Evolutionary conservation across 1,140 invertebrate species (phyloP), one percentile per base, ranked within the genome.

Genomic region (Tigriopus japonicus): DNA sequence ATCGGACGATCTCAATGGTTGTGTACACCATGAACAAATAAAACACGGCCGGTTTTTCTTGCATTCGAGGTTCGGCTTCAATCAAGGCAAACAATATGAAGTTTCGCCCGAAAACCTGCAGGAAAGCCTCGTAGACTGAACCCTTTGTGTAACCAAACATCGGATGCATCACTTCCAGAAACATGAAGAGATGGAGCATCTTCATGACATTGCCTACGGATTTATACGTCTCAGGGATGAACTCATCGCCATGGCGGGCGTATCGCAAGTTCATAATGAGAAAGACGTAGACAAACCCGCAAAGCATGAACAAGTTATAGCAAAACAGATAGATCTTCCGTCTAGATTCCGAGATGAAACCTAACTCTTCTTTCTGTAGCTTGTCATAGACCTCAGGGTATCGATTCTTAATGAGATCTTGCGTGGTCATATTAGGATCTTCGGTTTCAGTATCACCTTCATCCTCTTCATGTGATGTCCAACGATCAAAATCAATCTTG

Each of bases 301-400:
- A 76, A 70, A 87, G 89, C 78, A 93, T 90, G 69, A 83, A 86
- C 60, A 94, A 72, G 72, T 94, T 95, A 73, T 94, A 95, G 52
- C 91, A 71, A 60, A 88, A 79, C 52, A 94, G 72, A 70, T 95
- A 95, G 0, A 86, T 83, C 67, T 85, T 87, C 66, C 83, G 84
- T 12, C 84, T 75, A 67, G 85, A 81, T 71, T 90, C 63, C 13
- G 63, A 80, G 83, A 77, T 79, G 66, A 85, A 87, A 0, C 84
- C 85, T 66, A 83, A 73, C 73, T 88, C 86, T 68, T 86, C 81
- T 70, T 84, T 83, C 59, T 85, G 79, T 35, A 88, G 69, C 67
- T 76, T 77, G 55, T 85, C 79, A 69, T 83, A 86, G 68, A 85
- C 77, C 43, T 83, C 78, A 0, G 84, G 81, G 72, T 85, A 87